Percentiles rank a stretch among this genome's conserved stretches.
Conservation (phyloP, 2,113 vertebrate species). For the Himantopus leucocephalus region DNA sequence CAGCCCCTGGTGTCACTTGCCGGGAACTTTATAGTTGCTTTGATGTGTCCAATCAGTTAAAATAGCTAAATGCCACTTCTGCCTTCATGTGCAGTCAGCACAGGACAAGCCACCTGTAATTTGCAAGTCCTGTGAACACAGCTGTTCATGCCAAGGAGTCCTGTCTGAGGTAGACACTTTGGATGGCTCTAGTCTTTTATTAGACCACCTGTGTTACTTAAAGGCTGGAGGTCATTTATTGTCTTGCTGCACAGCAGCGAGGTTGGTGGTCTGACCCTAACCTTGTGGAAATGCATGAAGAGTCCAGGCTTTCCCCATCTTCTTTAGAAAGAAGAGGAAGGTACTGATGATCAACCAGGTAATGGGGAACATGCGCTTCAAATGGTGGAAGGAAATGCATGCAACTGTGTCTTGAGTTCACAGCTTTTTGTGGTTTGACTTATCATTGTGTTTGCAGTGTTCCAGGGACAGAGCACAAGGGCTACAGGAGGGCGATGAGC, state of each 20-base stretch:
- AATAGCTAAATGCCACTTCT: neutral
- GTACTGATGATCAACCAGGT: neutral
- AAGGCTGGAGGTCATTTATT: neutral
- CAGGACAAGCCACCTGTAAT: neutral
- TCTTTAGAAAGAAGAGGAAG: neutral
- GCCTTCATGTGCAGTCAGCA: neutral
- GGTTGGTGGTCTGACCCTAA: neutral
- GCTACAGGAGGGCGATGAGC: neutral
- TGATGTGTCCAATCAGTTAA: neutral
- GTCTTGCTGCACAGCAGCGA: neutral
- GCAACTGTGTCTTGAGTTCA: rapidly evolving
- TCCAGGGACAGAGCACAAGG: neutral
- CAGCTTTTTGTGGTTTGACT: neutral
- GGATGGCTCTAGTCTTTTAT: neutral
- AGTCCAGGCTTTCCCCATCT: neutral
- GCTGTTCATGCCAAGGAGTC: neutral
- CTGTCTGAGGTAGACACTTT: neutral
- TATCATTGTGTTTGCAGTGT: neutral
- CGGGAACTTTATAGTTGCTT: neutral
- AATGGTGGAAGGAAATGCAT: neutral
- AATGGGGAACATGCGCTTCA: neutral
- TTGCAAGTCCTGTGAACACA: neutral
- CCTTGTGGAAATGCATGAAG: neutral
- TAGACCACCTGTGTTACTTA: neutral
- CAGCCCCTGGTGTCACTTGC: neutral